These are phyloP conservation scores for Bilobella aurantiaca DNA, from an alignment of 1,140 invertebrate species.

Conservation along the genomic window DNA sequence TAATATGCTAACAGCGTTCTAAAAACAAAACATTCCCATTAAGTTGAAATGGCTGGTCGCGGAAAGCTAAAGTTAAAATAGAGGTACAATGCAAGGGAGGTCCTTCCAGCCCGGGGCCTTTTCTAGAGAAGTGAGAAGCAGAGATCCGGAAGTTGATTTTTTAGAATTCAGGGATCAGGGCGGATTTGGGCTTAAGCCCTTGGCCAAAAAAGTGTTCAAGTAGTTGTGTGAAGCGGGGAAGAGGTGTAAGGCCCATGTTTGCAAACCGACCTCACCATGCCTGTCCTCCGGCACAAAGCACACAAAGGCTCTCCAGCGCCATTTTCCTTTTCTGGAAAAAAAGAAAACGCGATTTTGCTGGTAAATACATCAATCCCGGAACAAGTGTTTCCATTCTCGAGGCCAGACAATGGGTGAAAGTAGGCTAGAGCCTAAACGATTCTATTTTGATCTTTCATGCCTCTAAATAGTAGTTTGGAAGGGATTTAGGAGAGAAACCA, in stretches of 20 bases:
- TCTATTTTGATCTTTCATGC: neutral
- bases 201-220: neutral
- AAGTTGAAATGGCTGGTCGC: neutral
- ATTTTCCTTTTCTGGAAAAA: no score
- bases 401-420: neutral
- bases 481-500: neutral
- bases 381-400: neutral
- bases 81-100: neutral
- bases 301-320: neutral
- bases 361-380: constrained; percentile 3
- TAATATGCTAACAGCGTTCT: neutral
- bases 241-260: neutral
- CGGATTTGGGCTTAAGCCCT: neutral
- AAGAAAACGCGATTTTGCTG: neutral
- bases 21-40: neutral
- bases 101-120: neutral
- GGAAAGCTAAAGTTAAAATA: neutral
- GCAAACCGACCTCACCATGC: neutral
- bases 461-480: neutral
- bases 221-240: neutral
- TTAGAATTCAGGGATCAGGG: constrained; percentile 1
- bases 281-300: neutral
- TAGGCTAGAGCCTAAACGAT: neutral
- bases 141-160: neutral
- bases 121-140: neutral